Base-by-base conservation (phyloP, 37 sponge, comb jelly and placozoan species). In the Diacarnus erythraeanus region DNA sequence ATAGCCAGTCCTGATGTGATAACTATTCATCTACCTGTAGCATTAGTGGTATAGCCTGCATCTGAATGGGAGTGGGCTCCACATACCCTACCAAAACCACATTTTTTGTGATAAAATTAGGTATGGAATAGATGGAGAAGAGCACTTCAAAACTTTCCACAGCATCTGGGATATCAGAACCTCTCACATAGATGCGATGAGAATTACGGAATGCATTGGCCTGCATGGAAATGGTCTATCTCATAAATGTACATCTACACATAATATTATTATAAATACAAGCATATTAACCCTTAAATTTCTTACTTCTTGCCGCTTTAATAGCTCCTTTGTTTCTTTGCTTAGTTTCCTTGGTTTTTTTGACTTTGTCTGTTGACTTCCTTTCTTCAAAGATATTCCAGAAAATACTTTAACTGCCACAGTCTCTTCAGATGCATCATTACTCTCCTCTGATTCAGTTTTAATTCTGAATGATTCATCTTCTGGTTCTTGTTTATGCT, bases 11-110 rank as follows among this genome's bases (percentile, higher is more conserved):
- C 17, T 20, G 17, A 54, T 54, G 61, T 60, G 26, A 60, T 60
- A 60, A 25, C 3, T 17, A 60, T 4, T 26, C 23, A 60, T 60
- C 41, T 37, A 95, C 95, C 20, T 84, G 76, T 69, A 97, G 70
- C 86, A 97, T 86, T 3, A 97, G 80, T 8, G 94, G 97, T 3
- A 91, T 89, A 17, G 90, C 88, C 69, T 97, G 97, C 97, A 97
- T 97, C 76, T 97, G 97, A 44, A 97, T 84, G 38, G 97, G 97
- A 43, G 97, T 94, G 25, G 97, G 97, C 30, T 64, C 71, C 1
- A 4, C 27, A 71, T 91, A 94, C 20, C 92, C 92, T 80, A 82
- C 60, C 18, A 64, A 35, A 0, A 56, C 47, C 25, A 95, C 56
- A 43, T 88, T 95, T 35, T 39, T 44, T 69, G 82, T n/a, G 21